Evolutionary conservation across 1,140 invertebrate genomes (phyloP), one percentile per base, ranked within the genome.

Genomic region (Orussus abietinus): DNA sequence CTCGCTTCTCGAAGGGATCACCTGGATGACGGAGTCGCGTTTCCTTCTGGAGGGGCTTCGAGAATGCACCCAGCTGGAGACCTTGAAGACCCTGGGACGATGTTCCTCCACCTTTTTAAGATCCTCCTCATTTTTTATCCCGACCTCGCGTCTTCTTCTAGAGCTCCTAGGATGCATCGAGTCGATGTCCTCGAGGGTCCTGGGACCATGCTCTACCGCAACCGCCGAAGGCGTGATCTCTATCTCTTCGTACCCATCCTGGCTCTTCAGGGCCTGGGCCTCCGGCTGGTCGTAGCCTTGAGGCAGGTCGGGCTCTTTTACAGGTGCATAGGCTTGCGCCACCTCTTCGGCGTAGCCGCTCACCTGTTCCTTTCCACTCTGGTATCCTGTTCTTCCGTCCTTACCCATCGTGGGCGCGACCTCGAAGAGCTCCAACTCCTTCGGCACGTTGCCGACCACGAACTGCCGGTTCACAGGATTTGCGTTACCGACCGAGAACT

Each of bases 151-250:
- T n/a, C n/a, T n/a, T n/a, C n/a, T n/a, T n/a, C n/a, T n/a, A n/a
- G n/a, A n/a, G n/a, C n/a, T n/a, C n/a, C n/a, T n/a, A n/a, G n/a
- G n/a, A n/a, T n/a, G n/a, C n/a, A n/a, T n/a, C n/a, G n/a, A n/a
- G n/a, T n/a, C n/a, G n/a, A n/a, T n/a, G n/a, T n/a, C n/a, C n/a
- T n/a, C n/a, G n/a, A n/a, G 15, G 9, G 62, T 64, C 31, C 76
- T 67, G 3, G 75, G 76, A 0, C 76, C 75, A 41, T 77, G 76
- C 47, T 77, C 76, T 3, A 75, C 64, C 0, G 67, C 67, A 0
- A 75, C 62, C 0, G 66, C 63, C 3, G 64, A 55, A 0, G 71
- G 68, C 4, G 56, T 53, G 9, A 67, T 65, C 36, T 53, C 59
- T 7, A 62, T 48, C 5, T 72, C 63, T 3, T 70, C 60, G 20